Base-by-base conservation (phyloP, 2,888 invertebrate species). In the Chymomyza procnemis region DNA sequence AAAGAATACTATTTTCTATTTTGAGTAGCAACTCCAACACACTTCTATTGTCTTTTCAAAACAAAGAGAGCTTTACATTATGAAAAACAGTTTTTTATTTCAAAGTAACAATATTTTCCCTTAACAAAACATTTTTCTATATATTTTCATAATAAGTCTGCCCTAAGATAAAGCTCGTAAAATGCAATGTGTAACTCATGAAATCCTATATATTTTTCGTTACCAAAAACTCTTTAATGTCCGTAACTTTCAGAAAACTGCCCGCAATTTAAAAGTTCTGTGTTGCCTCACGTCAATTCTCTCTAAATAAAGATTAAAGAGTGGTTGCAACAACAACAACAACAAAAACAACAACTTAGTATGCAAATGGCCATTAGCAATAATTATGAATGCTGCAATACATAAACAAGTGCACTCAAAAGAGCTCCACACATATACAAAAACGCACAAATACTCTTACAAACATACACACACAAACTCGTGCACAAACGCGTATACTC, bases 321-420 rank as follows among this genome's bases (percentile, higher is more conserved):
- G 34, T 41, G 34, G 34, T 12, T 12, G 34, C 34, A 41, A 41
- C 34, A 41, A 41, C 34, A 8, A 34, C 34, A 41, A 9, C 34
- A 34, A 41, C 34, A 41, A 41, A 9, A 41, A 41, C 34, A 12
- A 12, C 34, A 41, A 19, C 50, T 50, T 16, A 50, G 50, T 73
- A 66, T 62, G 65, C 76, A 86, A 81, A 86, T 78, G 84, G 76
- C 78, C 83, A 83, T 83, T 87, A 87, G 83, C 84, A 78, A 87
- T 85, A 87, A 83, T 86, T 83, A 87, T 81, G 84, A 84, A 76
- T 83, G 81, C 82, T 68, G 87, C 82, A 87, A 73, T 75, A 66
- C 71, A 87, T 83, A 76, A 78, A 67, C 86, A 85, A 85, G 86
- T 70, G 76, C 69, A 78, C 87, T 85, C 73, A 65, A 75, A 58